These are phyloP conservation scores for Cryptus armator DNA, from an alignment of 2,888 invertebrate genomes.

Conservation along the genomic window DNA sequence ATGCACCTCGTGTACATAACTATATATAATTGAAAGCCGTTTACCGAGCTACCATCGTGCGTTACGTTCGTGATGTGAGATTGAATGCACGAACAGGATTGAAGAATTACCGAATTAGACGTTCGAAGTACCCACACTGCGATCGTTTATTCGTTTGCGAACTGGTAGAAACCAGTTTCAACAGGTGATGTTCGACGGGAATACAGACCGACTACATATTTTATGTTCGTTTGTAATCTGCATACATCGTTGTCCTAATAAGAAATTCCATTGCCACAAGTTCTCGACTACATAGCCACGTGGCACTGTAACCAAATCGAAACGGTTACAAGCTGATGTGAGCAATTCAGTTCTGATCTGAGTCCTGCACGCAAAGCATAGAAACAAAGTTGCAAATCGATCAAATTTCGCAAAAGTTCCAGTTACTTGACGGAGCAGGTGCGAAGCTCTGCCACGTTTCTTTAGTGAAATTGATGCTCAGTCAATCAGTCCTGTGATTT, in stretches of 20 bases:
- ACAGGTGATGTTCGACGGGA: constrained; percentile 23
- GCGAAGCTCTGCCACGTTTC: too few species aligned
- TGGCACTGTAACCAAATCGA: neutral
- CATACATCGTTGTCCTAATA: neutral
- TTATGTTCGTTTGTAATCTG: constrained; percentile 43
- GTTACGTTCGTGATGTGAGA: constrained; percentile 28
- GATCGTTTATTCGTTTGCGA: constrained; percentile 57
- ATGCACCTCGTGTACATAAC: constrained; percentile 53
- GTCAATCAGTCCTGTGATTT: too few species aligned
- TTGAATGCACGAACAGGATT: constrained; percentile 44
- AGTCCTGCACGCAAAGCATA: neutral
- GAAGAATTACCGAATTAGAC: constrained; percentile 60
- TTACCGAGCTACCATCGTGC: constrained; percentile 37
- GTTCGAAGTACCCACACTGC: constrained; percentile 40
- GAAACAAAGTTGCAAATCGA: neutral
- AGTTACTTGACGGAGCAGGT: too few species aligned
- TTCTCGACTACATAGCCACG: neutral
- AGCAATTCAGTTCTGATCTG: neutral
- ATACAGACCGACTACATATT: neutral
- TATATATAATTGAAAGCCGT: constrained; percentile 62
- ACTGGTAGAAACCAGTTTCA: constrained; percentile 48
- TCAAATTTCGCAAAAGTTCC: too few species aligned
- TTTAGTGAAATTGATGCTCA: too few species aligned
- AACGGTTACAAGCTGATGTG: constrained; percentile 1
- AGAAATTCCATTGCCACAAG: constrained; percentile 1